Evolutionary conservation across 2,113 vertebrate species (phyloP).

Genomic region (Amphilophus citrinellus): DNA sequence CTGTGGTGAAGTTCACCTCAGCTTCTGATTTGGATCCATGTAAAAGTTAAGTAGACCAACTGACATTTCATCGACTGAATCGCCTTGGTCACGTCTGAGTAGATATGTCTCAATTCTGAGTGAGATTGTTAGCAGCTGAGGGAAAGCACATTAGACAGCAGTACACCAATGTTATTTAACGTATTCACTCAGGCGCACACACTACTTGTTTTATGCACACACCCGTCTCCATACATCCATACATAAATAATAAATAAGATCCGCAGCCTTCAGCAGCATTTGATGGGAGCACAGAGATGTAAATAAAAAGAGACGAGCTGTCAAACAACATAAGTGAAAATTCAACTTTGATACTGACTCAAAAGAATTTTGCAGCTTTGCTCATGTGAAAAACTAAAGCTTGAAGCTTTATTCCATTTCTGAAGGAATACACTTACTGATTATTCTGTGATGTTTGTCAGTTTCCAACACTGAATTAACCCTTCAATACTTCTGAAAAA

Average conservation of each 20-base stretch:
- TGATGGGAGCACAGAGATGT: not conserved
- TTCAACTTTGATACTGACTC: slow-evolving; percentile 17
- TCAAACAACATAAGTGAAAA: slow-evolving; percentile 39
- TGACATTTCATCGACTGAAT: slow-evolving; percentile 10
- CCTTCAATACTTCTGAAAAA: not conserved
- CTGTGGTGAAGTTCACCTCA: not conserved
- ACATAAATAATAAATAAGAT: slow-evolving; percentile 28
- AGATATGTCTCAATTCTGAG: not conserved
- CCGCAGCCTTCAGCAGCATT: not conserved
- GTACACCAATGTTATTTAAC: not conserved
- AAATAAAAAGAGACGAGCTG: slow-evolving; percentile 33
- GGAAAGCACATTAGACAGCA: not conserved
- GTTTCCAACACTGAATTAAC: slow-evolving; percentile 3
- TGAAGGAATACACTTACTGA: not conserved
- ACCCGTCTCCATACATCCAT: not conserved
- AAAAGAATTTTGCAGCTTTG: slow-evolving; percentile 31
- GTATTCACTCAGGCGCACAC: not conserved
- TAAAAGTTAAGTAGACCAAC: slow-evolving; percentile 19
- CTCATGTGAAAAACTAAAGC: slow-evolving; percentile 25
- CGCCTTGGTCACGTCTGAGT: not conserved
- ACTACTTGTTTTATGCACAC: not conserved
- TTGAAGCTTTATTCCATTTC: not conserved
- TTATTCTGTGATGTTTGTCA: slow-evolving; percentile 32
- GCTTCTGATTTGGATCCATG: slow-evolving; percentile 19
- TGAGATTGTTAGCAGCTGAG: not conserved